phyloP scores from a whole-genome alignment of 2,888 invertebrate species.

The Cryptophagus acutangulus region DNA sequence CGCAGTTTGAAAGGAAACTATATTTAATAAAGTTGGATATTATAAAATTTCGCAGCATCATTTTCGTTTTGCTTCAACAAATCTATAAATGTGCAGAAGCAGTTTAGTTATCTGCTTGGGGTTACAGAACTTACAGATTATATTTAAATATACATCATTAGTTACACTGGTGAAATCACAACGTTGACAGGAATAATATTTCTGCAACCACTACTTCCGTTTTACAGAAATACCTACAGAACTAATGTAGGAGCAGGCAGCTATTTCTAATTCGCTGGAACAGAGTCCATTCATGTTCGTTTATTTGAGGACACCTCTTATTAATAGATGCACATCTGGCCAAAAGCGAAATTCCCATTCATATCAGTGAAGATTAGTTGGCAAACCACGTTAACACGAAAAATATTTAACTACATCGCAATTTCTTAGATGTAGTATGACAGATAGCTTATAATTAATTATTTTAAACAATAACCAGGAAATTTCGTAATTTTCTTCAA shows the following conservation, averaged over 20 bases:
- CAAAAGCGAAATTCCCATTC: slow-evolving; percentile 18
- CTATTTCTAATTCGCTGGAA: slow-evolving; percentile 13
- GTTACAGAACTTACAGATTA: slow-evolving; percentile 11
- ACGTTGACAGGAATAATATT: slow-evolving; percentile 11
- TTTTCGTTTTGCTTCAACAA: no score
- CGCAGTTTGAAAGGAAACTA: no score
- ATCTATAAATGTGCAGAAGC: slow-evolving; percentile 14
- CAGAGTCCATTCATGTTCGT: slow-evolving; percentile 12
- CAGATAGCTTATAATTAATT: slow-evolving; percentile 14
- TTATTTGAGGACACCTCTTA: slow-evolving; percentile 11
- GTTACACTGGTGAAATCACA: background rate
- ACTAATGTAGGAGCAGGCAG: background rate
- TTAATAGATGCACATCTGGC: slow-evolving; percentile 21
- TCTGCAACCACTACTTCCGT: slow-evolving; percentile 14
- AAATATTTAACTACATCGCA: background rate
- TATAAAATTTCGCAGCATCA: no score
- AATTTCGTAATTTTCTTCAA: slow-evolving; percentile 26
- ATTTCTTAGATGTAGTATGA: background rate
- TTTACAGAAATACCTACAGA: slow-evolving; percentile 8
- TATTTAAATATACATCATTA: slow-evolving; percentile 10
- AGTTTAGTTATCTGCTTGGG: slow-evolving; percentile 12
- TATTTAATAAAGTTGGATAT: no score
- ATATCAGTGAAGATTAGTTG: slow-evolving; percentile 14
- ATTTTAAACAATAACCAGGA: slow-evolving; percentile 19
- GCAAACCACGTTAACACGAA: slow-evolving; percentile 8